Conservation (phyloP, 2,888 invertebrate species). For the Eupelmus urozonus region DNA sequence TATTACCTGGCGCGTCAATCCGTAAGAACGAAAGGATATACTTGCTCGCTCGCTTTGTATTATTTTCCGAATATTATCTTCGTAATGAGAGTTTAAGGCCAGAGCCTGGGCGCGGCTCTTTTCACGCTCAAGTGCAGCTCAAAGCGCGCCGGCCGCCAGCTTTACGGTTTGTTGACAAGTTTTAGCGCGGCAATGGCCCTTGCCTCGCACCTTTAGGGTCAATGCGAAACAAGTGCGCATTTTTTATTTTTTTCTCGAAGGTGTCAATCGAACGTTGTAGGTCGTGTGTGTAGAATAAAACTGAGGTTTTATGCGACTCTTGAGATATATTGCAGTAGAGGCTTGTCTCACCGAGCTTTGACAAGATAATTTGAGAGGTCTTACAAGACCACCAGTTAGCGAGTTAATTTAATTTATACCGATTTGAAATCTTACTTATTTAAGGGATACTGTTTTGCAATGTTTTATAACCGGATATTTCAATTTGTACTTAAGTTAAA, state of each 20-base stretch:
- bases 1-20: not conserved
- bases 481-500: too few species aligned
- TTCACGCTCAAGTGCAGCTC: not conserved
- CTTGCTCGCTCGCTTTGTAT: not conserved
- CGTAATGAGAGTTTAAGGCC: constrained; percentile 11
- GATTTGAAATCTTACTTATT: too few species aligned
- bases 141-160: not conserved
- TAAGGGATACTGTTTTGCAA: too few species aligned
- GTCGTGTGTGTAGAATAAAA: not conserved
- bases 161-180: constrained; percentile 15
- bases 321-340: too few species aligned
- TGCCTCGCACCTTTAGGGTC: constrained; percentile 8
- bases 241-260: not conserved
- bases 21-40: not conserved
- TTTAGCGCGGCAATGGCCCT: constrained; percentile 19
- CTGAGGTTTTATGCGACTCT: too few species aligned
- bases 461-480: too few species aligned
- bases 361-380: too few species aligned
- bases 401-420: too few species aligned
- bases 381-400: too few species aligned
- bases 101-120: not conserved
- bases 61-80: not conserved
- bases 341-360: too few species aligned
- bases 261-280: constrained; percentile 9
- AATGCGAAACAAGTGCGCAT: constrained; percentile 9